Base-by-base conservation (phyloP, 2,888 invertebrate species). In the Idaea dimidiata region DNA sequence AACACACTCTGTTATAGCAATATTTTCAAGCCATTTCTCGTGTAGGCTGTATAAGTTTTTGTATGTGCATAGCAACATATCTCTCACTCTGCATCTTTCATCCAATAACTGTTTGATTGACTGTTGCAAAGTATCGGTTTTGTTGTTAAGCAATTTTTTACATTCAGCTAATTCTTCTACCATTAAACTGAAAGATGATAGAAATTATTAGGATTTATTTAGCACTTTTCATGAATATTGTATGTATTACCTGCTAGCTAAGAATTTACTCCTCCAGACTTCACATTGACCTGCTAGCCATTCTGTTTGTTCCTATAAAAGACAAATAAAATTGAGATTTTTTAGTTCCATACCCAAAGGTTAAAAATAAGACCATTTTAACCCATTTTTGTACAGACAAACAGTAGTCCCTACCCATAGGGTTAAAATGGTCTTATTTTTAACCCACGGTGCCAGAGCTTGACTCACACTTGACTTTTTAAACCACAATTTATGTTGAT, bases 221-320 rank as follows among this genome's bases (percentile, higher is more conserved):
- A 17, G 16, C 43, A 43, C 14, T 43, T 43, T 33, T 43, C 14
- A 43, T 43, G 8, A 55, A 1, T n/a, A 55, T 17, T 16, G 8
- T 55, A 7, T 55, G 16, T 7, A 16, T 18, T 89, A 97, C 97
- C 97, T 97, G 92, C 97, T 97, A 24, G 99, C 98, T 73, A 98
- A 93, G 87, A 98, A 99, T 94, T 99, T 99, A 82, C 98, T 98
- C 68, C 98, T 94, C 98, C 98, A 99, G 59, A 99, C 97, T 91
- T 99, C 98, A 82, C 98, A 97, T 80, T 98, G 98, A 0, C 98
- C 97, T 17, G 97, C 97, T 54, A 99, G 88, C 94, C 97, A 97
- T 83, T 99, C 99, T 3, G 97, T 96, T 90, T 98, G 97, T 84
- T 99, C 98, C 90, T 94, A 66, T 10, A 73, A 79, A 70, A 69